Evolutionary conservation across 2,888 invertebrate genomes (phyloP).

Genomic region (Drosophila glabriapex): DNA sequence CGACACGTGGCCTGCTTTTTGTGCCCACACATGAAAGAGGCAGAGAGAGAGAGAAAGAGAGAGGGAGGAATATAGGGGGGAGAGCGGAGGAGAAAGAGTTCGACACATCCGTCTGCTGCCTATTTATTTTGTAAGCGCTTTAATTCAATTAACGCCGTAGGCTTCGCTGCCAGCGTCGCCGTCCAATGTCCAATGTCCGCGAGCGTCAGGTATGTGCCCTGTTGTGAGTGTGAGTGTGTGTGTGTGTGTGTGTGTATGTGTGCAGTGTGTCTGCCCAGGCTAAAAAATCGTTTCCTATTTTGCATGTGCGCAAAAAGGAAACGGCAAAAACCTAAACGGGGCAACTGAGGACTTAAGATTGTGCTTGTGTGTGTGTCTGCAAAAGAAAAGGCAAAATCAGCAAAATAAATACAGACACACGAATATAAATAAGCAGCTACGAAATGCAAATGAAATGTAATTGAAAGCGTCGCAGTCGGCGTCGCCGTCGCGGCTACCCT

Average conservation of each 20-base stretch:
- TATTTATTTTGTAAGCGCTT: slow-evolving; percentile 68
- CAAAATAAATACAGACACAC: slow-evolving; percentile 52
- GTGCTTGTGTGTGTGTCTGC: slow-evolving; percentile 17
- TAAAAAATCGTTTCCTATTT: slow-evolving; percentile 75
- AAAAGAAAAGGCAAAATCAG: slow-evolving; percentile 73
- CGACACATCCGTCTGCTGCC: slow-evolving; percentile 58
- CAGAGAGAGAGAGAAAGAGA: background rate
- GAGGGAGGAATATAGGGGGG: background rate
- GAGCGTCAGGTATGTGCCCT: slow-evolving; percentile 70
- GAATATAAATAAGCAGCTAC: slow-evolving; percentile 70
- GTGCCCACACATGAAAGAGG: background rate
- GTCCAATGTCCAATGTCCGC: slow-evolving; percentile 76
- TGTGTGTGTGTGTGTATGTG: slow-evolving; percentile 6
- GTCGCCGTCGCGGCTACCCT: slow-evolving; percentile 61
- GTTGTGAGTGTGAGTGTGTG: slow-evolving; percentile 4
- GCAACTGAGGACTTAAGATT: slow-evolving; percentile 61
- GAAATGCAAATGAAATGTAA: slow-evolving; percentile 79
- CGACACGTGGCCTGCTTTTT: slow-evolving; percentile 39
- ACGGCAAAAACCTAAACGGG: slow-evolving; percentile 34
- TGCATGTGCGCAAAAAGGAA: slow-evolving; percentile 58
- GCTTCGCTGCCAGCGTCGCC: slow-evolving; percentile 56
- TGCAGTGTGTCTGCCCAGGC: slow-evolving; percentile 33
- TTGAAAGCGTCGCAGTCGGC: slow-evolving; percentile 67
- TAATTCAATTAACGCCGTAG: slow-evolving; percentile 77
- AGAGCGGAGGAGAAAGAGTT: slow-evolving; percentile 6